These are phyloP conservation scores for Mixornis gularis DNA, from an alignment of 2,113 vertebrate genomes.

Conservation along the genomic window DNA sequence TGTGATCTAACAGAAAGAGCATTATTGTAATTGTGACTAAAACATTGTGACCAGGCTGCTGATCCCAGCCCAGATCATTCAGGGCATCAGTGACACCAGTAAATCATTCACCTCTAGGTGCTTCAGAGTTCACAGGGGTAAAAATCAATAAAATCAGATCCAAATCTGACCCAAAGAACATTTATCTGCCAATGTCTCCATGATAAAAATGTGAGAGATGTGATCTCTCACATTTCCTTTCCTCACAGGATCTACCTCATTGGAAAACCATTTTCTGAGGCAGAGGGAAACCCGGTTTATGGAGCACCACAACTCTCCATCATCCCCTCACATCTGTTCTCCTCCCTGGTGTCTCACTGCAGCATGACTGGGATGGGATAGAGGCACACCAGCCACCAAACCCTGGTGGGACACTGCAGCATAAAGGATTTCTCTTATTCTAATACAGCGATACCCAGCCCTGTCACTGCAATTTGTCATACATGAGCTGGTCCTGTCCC, in stretches of 20 bases:
- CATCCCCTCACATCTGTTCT: not conserved
- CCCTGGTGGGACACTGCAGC: too few relatives aligned
- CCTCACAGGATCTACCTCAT: not conserved
- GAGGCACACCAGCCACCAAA: not conserved
- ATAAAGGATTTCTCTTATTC: not conserved
- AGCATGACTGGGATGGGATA: not conserved
- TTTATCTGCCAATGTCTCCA: fast-evolving
- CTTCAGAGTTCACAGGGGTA: not conserved
- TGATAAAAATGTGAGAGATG: not conserved
- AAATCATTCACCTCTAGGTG: not conserved
- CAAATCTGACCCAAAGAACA: not conserved
- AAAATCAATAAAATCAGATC: not conserved
- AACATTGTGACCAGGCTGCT: not conserved
- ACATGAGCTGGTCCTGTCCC: not conserved
- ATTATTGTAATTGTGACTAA: not conserved
- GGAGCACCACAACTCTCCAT: not conserved
- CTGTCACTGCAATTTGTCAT: not conserved
- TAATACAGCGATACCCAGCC: fast-evolving
- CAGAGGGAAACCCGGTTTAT: not conserved
- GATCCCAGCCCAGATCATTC: not conserved
- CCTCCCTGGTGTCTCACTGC: not conserved
- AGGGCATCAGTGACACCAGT: fast-evolving
- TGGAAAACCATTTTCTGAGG: not conserved
- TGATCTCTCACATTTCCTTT: not conserved
- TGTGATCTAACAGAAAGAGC: not conserved